Base-by-base conservation (phyloP, 1,140 invertebrate species). In the Cyclargus thomasi region DNA sequence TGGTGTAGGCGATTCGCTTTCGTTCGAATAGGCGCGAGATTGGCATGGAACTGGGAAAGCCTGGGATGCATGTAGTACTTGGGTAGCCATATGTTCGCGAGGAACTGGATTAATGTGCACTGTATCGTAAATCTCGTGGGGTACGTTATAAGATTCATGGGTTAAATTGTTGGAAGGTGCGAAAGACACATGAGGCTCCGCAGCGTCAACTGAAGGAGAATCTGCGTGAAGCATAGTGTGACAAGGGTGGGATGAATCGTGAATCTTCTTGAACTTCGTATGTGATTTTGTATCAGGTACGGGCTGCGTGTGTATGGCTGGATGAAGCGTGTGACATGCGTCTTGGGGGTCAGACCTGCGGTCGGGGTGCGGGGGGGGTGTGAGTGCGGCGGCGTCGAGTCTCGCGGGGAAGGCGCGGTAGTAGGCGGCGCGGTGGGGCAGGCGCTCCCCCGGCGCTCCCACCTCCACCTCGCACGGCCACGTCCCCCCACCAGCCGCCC, bases 351-450 rank as follows among this genome's bases (percentile, higher is more conserved):
- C 81, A 59, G 18, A 87, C 85, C 85, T 89, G 81, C 79, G 78
- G 76, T 87, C 85, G 80, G 92, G 90, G 65, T 92, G 88, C 35
- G 95, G 95, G 77, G 96, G 95, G 85, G 95, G 95, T 76, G 95
- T 96, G 55, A 98, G 92, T 53, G 95, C 92, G 53, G 93, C 93
- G 70, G 91, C 93, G 81, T 97, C 95, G 23, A 98, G 91, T 5
- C 95, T 81, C n/a, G 97, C 97, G 17, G 97, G 97, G 91, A 98
- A 98, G 75, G 95, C 92, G 86, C 92, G 92, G 83, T 94, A 94
- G 84, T 95, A 95, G 7, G 94, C 94, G 53, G 94, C 93, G 70
- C 94, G 91, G 80, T 94, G 93, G 53, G 94, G 93, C 67, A 95
- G 85, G 23, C 96, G 93, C 90, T 96, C 95, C 35, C 92, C 93